Conservation (phyloP, 2,888 invertebrate genomes). For the Gerris lacustris region DNA sequence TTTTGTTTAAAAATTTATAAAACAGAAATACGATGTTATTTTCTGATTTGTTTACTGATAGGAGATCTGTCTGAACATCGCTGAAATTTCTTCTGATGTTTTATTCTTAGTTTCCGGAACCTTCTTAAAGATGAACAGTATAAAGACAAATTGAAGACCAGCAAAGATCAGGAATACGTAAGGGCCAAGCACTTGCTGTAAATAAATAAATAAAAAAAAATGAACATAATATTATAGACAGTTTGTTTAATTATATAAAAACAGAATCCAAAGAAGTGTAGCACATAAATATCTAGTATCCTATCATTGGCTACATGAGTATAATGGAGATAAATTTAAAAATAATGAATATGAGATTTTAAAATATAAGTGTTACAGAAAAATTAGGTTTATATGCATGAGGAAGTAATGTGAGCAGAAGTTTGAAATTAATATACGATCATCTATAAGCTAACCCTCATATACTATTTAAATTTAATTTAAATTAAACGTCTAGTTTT, state of each 20-base stretch:
- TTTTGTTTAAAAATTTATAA: constrained; percentile 22
- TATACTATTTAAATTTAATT: too few species aligned
- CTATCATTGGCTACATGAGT: too few species aligned
- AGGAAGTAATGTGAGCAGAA: too few species aligned
- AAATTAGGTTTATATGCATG: too few species aligned
- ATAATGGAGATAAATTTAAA: too few species aligned
- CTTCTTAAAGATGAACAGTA: constrained; percentile 66
- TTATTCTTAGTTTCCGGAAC: constrained; percentile 86
- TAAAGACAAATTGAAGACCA: constrained; percentile 54
- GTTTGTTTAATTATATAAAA: neutral
- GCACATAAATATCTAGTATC: neutral
- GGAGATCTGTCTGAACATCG: constrained; percentile 61
- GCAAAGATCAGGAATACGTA: constrained; percentile 74
- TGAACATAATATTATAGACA: constrained; percentile 7
- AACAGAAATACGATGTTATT: neutral
- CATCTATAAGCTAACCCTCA: too few species aligned
- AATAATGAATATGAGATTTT: too few species aligned
- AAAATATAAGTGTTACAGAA: too few species aligned
- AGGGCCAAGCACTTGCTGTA: constrained; percentile 47
- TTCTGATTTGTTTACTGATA: constrained; percentile 41
- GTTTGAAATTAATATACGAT: too few species aligned
- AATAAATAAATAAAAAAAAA: constrained; percentile 28
- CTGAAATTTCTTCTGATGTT: constrained; percentile 70
- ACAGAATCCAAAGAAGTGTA: neutral
- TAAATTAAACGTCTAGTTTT: too few species aligned